These are phyloP conservation scores for Aldrovandia affinis DNA, from an alignment of 2,797 vertebrate genomes.

Conservation along the genomic window DNA sequence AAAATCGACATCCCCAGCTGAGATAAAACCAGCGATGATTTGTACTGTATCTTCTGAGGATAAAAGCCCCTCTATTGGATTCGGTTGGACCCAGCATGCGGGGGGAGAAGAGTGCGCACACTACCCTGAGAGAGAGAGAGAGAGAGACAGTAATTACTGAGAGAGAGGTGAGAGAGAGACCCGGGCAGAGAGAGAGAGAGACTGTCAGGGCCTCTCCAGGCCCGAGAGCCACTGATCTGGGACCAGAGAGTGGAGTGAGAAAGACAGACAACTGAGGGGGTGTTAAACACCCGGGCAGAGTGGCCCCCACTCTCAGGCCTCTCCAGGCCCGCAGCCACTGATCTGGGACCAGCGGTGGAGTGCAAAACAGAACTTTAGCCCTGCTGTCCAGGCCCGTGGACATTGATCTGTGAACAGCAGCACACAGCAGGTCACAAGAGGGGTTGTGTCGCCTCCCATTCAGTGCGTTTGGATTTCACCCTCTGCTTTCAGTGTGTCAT, in stretches of 20 bases:
- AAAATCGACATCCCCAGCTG: constrained; percentile 92
- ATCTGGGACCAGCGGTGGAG: not conserved
- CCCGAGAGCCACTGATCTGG: too few relatives aligned
- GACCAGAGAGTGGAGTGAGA: too few relatives aligned
- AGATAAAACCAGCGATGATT: constrained; percentile 96
- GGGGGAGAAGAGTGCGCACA: constrained; percentile 48
- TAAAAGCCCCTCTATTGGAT: constrained; percentile 89
- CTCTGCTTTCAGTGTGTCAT: not conserved
- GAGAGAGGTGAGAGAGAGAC: too few relatives aligned
- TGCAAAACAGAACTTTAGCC: not conserved
- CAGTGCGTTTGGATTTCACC: not conserved
- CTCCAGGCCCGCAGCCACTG: constrained; percentile 57
- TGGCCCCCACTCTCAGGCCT: constrained; percentile 61
- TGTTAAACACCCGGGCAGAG: constrained; percentile 71
- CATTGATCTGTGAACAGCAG: not conserved
- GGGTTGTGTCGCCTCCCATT: not conserved
- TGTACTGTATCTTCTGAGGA: constrained; percentile 92
- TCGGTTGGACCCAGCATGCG: constrained; percentile 57
- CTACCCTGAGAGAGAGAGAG: constrained; percentile 54
- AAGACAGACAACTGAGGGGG: too few relatives aligned
- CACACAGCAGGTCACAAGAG: not conserved
- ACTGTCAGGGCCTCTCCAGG: too few relatives aligned
- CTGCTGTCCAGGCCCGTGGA: too few relatives aligned
- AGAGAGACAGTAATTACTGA: constrained; percentile 72
- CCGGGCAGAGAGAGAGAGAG: too few relatives aligned